A percentile compares a stretch with the other conserved stretches of the same genome.
Evolutionary conservation across 37 sponge, comb jelly and placozoan genomes (phyloP).

Genomic region (Chondrilla cf. caribensis): DNA sequence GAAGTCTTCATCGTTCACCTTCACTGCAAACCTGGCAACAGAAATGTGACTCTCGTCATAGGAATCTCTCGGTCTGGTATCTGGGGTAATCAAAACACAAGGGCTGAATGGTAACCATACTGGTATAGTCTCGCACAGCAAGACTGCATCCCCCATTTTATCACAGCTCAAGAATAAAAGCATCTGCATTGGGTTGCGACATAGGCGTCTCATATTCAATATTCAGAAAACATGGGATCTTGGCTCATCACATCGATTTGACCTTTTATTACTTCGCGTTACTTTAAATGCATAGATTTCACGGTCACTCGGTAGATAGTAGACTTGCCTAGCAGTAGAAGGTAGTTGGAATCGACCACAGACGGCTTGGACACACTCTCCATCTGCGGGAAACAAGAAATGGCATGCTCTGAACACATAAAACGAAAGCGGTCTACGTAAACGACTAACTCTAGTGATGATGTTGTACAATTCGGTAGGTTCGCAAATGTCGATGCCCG

Average conservation of each 20-base stretch:
- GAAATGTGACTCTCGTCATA: conserved; percentile 57
- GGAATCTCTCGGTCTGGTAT: conserved; percentile 44
- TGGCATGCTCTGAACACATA: too few species aligned
- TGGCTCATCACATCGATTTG: too few species aligned
- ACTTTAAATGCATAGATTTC: neutral
- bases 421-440: too few species aligned
- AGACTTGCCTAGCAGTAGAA: conserved; percentile 72
- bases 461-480: conserved; percentile 90
- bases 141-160: too few species aligned
- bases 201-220: neutral
- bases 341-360: conserved; percentile 46
- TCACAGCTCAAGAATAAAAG: too few species aligned
- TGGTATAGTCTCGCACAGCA: too few species aligned
- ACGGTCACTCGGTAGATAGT: neutral
- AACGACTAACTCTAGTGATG: conserved; percentile 55
- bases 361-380: conserved; percentile 37
- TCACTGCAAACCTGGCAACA: conserved; percentile 40
- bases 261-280: neutral
- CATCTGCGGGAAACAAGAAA: neutral
- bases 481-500: conserved; percentile 74
- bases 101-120: too few species aligned
- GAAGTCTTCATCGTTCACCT: conserved; percentile 39
- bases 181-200: too few species aligned
- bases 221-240: too few species aligned
- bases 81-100: conserved; percentile 21